A percentile compares a stretch with the other conserved stretches of the same genome.
Evolutionary conservation across 2,888 invertebrate species (phyloP).

Genomic region (Polydrusus pterygomalis): DNA sequence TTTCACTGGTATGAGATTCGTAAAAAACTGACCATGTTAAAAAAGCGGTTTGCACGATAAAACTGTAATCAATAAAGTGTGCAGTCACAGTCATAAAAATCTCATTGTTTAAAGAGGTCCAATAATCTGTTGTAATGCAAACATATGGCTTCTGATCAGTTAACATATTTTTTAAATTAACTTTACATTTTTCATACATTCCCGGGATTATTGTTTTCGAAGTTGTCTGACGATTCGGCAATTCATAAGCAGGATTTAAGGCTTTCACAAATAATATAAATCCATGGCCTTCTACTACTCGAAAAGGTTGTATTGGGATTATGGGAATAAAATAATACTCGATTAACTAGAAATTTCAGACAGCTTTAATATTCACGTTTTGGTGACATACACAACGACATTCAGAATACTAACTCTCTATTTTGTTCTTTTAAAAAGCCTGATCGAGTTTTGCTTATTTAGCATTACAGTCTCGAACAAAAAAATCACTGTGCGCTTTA

Average conservation of each 20-base stretch:
- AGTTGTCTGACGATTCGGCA: slow-evolving; percentile 60
- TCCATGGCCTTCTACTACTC: slow-evolving; percentile 60
- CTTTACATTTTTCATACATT: slow-evolving; percentile 53
- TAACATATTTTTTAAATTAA: slow-evolving; percentile 49
- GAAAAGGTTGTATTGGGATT: too few relatives aligned
- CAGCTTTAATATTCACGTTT: too few relatives aligned
- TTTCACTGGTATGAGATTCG: slow-evolving; percentile 57
- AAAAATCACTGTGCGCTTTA: too few relatives aligned
- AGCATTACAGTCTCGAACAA: too few relatives aligned
- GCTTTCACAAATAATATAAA: slow-evolving; percentile 58
- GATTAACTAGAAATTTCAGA: too few relatives aligned
- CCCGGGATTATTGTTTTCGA: slow-evolving; percentile 56
- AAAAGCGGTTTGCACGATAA: slow-evolving; percentile 56
- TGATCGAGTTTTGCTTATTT: too few relatives aligned
- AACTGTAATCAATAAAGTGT: slow-evolving; percentile 59
- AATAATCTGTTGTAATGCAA: slow-evolving; percentile 62
- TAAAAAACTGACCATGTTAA: slow-evolving; percentile 56
- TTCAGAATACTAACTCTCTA: too few relatives aligned
- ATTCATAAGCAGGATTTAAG: slow-evolving; percentile 59
- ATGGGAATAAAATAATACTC: too few relatives aligned
- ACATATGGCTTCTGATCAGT: slow-evolving; percentile 55
- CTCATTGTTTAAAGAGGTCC: slow-evolving; percentile 63
- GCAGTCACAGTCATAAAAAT: slow-evolving; percentile 62
- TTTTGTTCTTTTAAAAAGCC: too few relatives aligned
- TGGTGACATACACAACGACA: too few relatives aligned